Base-by-base conservation (phyloP, 2,888 invertebrate species). In the Scaptomyza reducta region DNA sequence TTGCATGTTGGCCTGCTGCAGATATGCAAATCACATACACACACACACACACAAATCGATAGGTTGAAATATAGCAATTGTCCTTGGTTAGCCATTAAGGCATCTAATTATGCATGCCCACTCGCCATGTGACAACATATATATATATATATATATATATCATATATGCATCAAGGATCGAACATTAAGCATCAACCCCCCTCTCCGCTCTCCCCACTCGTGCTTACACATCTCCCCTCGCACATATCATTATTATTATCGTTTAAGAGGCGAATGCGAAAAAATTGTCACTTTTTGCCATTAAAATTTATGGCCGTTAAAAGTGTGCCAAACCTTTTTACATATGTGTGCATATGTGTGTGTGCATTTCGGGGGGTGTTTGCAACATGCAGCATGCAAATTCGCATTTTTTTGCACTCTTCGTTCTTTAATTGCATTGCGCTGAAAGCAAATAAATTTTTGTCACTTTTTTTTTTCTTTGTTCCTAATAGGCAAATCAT, bases 61-160 rank as follows among this genome's bases (percentile, higher is more conserved):
- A 16, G 16, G 16, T 86, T 59, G 70, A 66, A 57, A 75, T 74
- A 63, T 66, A 62, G 58, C 38, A 65, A 70, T 68, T 80, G 78
- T 84, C 82, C 82, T 81, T 80, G 73, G 59, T 14, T 13, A 67
- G 66, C 71, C 88, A 84, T 84, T 87, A 83, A 68, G 62, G 40
- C 40, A 64, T 56, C 84, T 66, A 79, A 88, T 84, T 84, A 88
- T 84, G 87, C 87, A 84, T 88, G 84, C 84, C 84, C 84, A 88
- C 84, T 84, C 88, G 69, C 71, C 74, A 67, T 66, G 65, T 79
- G 25, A 25, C 2, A 25, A 33, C 4, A 33, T 33, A 4, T 13
- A 33, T 13, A 13, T 4, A 33, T 38, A 38, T 14, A 14, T 14
- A 14, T n/a, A n/a, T n/a, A n/a, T n/a, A n/a, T n/a, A n/a, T n/a